phyloP scores from a whole-genome alignment of 1,140 invertebrate species.

The Brachionus rubens region DNA sequence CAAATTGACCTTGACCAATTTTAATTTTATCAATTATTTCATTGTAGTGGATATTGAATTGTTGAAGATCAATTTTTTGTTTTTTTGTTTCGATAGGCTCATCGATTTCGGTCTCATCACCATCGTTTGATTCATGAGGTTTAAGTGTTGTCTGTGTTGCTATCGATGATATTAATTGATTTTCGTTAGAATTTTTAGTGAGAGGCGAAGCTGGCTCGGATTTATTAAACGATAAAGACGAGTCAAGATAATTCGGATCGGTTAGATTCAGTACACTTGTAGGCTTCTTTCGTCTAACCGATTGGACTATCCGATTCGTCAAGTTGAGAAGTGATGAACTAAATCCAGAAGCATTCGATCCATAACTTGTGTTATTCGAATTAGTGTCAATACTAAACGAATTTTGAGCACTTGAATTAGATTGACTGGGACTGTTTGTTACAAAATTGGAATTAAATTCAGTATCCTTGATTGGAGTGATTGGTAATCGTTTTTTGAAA shows the following conservation, averaged over 20 bases:
- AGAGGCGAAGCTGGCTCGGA: conserved; percentile 35
- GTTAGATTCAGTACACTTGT: background rate
- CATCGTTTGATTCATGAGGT: background rate
- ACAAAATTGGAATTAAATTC: no score
- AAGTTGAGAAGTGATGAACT: background rate
- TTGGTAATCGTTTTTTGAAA: background rate
- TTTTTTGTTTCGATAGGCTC: background rate
- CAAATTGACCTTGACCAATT: conserved; percentile 43
- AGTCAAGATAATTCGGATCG: background rate
- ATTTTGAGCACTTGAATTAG: background rate
- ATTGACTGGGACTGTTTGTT: no score
- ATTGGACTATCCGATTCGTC: conserved; percentile 6
- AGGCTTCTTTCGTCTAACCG: background rate
- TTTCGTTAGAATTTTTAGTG: background rate
- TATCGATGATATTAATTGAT: conserved; percentile 1
- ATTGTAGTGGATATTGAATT: conserved; percentile 36
- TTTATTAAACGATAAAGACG: no score
- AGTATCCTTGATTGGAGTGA: no score
- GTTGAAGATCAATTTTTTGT: conserved; percentile 14
- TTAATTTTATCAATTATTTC: conserved; percentile 23
- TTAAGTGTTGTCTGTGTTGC: background rate
- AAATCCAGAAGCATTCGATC: background rate
- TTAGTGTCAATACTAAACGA: no score
- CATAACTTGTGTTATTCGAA: no score
- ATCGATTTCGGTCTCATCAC: background rate